Evolutionary conservation across 2,797 vertebrate genomes (phyloP).

Genomic region (Hydrolagus colliei): DNA sequence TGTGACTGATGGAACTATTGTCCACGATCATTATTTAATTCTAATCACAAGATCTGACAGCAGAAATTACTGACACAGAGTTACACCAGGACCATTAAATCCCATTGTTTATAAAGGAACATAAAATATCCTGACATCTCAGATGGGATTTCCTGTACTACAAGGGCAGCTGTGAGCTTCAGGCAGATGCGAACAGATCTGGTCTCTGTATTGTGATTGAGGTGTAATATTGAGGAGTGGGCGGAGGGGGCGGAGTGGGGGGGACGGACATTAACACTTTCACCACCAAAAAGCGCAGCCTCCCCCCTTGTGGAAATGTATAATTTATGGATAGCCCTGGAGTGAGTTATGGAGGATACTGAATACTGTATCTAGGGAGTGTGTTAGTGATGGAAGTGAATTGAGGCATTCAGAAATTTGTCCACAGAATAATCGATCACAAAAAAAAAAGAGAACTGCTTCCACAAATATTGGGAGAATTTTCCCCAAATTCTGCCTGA

Average conservation of each 20-base stretch:
- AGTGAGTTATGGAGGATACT: background rate
- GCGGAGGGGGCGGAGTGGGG: too few relatives aligned
- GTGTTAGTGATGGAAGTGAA: too few relatives aligned
- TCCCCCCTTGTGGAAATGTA: background rate
- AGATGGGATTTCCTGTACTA: conserved; percentile 19
- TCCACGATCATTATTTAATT: conserved; percentile 16
- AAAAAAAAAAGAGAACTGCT: too few relatives aligned
- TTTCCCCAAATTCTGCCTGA: too few relatives aligned
- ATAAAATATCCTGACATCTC: conserved; percentile 26
- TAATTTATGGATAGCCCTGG: background rate
- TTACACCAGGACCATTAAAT: conserved; percentile 15
- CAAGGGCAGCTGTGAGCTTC: background rate
- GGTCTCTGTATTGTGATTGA: background rate
- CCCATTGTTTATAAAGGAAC: conserved; percentile 23
- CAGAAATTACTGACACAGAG: conserved; percentile 18
- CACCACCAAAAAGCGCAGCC: background rate
- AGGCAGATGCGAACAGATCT: background rate
- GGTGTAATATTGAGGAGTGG: background rate
- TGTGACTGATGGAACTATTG: conserved; percentile 27
- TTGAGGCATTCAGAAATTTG: background rate
- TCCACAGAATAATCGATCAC: background rate
- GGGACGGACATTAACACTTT: conserved; percentile 6
- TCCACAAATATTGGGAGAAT: too few relatives aligned
- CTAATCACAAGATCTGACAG: background rate
- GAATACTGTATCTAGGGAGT: too few relatives aligned